These are phyloP conservation scores for Agriotes lineatus DNA, from an alignment of 2,888 invertebrate genomes.

Conservation along the genomic window DNA sequence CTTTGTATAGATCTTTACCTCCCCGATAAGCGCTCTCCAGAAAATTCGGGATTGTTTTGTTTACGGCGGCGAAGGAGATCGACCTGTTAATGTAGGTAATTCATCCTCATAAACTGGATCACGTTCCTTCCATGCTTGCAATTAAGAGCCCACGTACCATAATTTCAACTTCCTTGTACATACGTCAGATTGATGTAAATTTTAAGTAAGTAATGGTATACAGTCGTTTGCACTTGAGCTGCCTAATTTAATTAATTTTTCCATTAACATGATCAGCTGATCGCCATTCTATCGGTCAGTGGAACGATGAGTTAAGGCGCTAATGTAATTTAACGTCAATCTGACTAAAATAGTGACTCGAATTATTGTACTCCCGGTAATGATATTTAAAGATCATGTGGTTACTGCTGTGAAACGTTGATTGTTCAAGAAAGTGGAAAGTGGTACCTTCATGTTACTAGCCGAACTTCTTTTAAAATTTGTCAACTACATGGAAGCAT, in stretches of 20 bases:
- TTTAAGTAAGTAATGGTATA: slow-evolving; percentile 30
- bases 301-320: no score
- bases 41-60: background rate
- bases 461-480: no score
- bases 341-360: no score
- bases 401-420: no score
- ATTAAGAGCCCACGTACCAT: slow-evolving; percentile 32
- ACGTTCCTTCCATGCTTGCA: slow-evolving; percentile 18
- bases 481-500: no score
- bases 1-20: background rate
- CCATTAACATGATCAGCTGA: background rate
- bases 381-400: no score
- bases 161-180: slow-evolving; percentile 29
- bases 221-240: slow-evolving; percentile 12
- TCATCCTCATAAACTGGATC: slow-evolving; percentile 9
- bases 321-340: no score
- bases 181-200: slow-evolving; percentile 27
- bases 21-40: background rate
- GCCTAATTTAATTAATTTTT: slow-evolving; percentile 9
- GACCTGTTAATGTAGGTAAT: slow-evolving; percentile 12
- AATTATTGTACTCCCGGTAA: no score
- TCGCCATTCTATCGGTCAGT: background rate
- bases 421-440: no score
- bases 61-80: slow-evolving; percentile 10
- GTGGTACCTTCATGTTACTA: no score